Base-by-base conservation (phyloP, 2,888 invertebrate species). In the Melanargia galathea region DNA sequence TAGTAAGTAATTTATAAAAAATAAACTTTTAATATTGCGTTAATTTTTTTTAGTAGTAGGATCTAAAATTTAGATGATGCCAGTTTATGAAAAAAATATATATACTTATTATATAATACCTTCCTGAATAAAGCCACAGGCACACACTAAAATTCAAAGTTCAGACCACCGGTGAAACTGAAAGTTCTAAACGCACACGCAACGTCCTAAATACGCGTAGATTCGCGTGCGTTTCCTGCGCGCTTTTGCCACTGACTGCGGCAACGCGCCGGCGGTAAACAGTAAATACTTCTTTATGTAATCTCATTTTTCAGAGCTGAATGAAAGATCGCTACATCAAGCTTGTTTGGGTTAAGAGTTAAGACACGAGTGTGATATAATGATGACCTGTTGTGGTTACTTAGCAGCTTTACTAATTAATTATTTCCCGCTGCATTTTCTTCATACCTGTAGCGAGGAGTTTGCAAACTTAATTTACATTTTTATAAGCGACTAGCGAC, bases 141-240 rank as follows among this genome's bases (percentile, higher is more conserved):
- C 55, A 63, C 63, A 24, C 60, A 60, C 54, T 22, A 55, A 48
- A 35, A 24, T 46, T 33, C n/a, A 20, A 26, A 43, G 26, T 22
- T 57, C 20, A 20, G 2, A 35, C 11, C 13, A 43, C 40, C 43
- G 30, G 33, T 11, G n/a, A 35, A 58, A 58, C 7, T 35, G 48
- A 48, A 48, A 22, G 58, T 54, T 43, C 48, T 22, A 43, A n/a
- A 57, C 16, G 60, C 26, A 57, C 38, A 62, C 49, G 26, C 38
- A 60, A 61, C 56, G 45, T 26, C 18, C 45, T 11, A 45, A 56
- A 22, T 43, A 38, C 10, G 6, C 30, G 30, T 8, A 2, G 8
- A n/a, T 48, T 35, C 54, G 59, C 66, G 66, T 61, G 64, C 59
- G 66, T 46, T 55, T 55, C 59, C 24, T 46, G 64, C 66, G 59